These are phyloP conservation scores for Meteorus cinctellus DNA, from an alignment of 2,888 invertebrate species.

Conservation along the genomic window DNA sequence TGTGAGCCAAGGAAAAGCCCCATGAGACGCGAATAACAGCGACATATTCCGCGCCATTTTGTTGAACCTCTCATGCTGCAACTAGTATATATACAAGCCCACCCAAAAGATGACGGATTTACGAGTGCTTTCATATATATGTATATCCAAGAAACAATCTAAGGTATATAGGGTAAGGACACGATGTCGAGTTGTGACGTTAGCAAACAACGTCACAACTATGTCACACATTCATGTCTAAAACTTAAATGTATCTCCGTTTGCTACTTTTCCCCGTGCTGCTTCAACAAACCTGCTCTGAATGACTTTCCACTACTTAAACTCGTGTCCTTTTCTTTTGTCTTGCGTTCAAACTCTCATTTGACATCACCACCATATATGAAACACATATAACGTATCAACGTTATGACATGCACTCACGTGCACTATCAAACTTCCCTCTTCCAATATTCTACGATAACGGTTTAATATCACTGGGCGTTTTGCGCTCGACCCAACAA, in stretches of 20 bases:
- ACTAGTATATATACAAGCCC: background rate
- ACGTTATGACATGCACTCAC: background rate
- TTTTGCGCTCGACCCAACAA: conserved; percentile 18
- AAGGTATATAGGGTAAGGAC: conserved; percentile 4
- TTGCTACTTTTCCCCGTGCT: background rate
- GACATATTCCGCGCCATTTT: conserved; percentile 52
- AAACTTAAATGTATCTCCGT: conserved; percentile 26
- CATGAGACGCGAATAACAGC: conserved; percentile 32
- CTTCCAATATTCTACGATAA: conserved; percentile 2
- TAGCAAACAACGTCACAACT: conserved; percentile 53
- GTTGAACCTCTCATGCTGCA: conserved; percentile 10
- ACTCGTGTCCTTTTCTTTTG: background rate
- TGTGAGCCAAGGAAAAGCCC: conserved; percentile 9
- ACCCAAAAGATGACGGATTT: conserved; percentile 53
- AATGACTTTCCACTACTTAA: conserved; percentile 6
- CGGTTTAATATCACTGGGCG: conserved; percentile 24
- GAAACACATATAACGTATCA: conserved; percentile 7
- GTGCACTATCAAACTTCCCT: conserved; percentile 4
- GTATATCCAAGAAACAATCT: background rate
- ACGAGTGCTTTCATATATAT: conserved; percentile 47
- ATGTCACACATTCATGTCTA: conserved; percentile 26
- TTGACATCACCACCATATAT: background rate
- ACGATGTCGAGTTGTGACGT: conserved; percentile 42
- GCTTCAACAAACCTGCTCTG: background rate
- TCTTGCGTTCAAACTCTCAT: background rate